A percentile compares a stretch with the other conserved stretches of the same genome.
Evolutionary conservation across 2,113 vertebrate genomes (phyloP).

Genomic region (Sebastes fasciatus): DNA sequence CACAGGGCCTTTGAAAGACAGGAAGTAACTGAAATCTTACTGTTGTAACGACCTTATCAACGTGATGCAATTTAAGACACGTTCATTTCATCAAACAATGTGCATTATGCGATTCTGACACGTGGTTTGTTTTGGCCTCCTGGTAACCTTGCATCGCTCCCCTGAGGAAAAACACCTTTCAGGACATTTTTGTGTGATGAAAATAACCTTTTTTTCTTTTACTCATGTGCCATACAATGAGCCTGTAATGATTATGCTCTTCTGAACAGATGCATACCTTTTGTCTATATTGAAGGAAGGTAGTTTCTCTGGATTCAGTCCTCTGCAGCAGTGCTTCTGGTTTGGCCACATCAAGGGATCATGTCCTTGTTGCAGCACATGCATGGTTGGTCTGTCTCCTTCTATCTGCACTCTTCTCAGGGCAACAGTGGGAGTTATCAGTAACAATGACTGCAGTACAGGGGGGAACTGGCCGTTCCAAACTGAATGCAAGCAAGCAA

Average conservation of each 20-base stretch:
- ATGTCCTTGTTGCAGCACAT: not conserved
- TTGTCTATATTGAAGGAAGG: not conserved
- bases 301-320: not conserved
- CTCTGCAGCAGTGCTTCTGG: not conserved
- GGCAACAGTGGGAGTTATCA: not conserved
- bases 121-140: conserved; percentile 46
- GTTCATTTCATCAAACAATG: conserved; percentile 33
- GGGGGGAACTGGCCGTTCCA: not conserved
- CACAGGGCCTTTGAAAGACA: conserved; percentile 68
- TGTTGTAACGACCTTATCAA: conserved; percentile 41
- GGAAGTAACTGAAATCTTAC: conserved; percentile 60
- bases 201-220: not conserved
- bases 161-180: conserved; percentile 38
- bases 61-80: conserved; percentile 28
- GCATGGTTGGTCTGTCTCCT: conserved; percentile 7
- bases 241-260: not conserved
- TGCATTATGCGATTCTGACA: conserved; percentile 31
- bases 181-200: not conserved
- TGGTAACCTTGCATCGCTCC: conserved; percentile 28
- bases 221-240: not conserved
- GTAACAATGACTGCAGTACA: not conserved
- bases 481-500: not conserved
- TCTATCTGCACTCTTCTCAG: not conserved
- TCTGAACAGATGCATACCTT: not conserved
- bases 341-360: conserved; percentile 12